Percentiles rank a stretch among this genome's conserved stretches.
Conservation (phyloP, 30 jellyfish, hydroid and myxozoan species). For the Hydractinia symbiolongicarpus region DNA sequence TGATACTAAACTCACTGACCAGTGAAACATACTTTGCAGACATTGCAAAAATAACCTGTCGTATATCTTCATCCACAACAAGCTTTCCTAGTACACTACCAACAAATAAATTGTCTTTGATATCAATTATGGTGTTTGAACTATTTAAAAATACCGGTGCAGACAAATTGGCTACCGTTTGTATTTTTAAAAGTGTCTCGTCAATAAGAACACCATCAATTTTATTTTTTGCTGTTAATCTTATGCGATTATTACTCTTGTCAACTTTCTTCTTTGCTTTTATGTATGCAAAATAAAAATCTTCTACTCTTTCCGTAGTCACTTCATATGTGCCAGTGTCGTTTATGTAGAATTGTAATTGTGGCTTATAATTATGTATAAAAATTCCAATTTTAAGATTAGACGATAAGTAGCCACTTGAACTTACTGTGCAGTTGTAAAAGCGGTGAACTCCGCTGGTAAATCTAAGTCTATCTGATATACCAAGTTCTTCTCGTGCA, state of each 20-base stretch:
- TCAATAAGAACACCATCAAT: conserved; percentile 20
- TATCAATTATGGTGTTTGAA: conserved; percentile 10
- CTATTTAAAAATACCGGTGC: conserved; percentile 21
- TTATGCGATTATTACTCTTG: too few relatives aligned
- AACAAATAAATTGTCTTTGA: conserved; percentile 25
- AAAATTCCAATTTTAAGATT: conserved; percentile 33
- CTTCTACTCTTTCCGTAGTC: conserved; percentile 26
- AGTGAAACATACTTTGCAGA: background rate
- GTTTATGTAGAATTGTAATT: conserved; percentile 5
- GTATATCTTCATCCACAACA: background rate
- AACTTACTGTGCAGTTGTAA: conserved; percentile 28
- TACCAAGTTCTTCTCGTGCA: conserved; percentile 36
- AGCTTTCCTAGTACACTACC: conserved; percentile 30
- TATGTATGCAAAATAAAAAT: conserved; percentile 25
- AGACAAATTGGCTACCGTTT: too few relatives aligned
- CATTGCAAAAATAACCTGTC: conserved; percentile 9
- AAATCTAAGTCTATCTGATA: conserved; percentile 29
- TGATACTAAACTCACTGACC: conserved; percentile 25
- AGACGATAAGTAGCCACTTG: background rate
- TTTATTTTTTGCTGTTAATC: conserved; percentile 2
- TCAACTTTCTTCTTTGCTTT: background rate
- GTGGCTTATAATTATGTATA: conserved; percentile 14
- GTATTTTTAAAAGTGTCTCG: conserved; percentile 7
- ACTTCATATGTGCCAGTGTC: conserved; percentile 16
- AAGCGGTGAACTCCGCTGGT: conserved; percentile 28